Percentiles rank a stretch among this genome's conserved stretches.
Conservation (phyloP, 2,113 vertebrate genomes). For the Ploceus nigricollis region DNA sequence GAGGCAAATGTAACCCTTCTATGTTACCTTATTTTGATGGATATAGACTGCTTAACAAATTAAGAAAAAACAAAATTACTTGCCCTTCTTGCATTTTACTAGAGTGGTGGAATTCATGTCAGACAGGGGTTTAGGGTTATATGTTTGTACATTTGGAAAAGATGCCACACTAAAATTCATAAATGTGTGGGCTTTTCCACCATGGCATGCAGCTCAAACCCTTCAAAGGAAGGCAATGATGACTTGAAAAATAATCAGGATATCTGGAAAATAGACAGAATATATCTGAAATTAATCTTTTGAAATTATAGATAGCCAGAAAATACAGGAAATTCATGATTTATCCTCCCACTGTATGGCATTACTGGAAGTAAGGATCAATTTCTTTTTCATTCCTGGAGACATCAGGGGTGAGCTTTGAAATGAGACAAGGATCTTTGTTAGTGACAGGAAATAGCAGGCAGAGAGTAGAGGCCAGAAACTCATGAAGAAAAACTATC, state of each 20-base stretch:
- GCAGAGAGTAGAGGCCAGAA: not conserved
- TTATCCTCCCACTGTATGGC: not conserved
- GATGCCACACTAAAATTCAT: not conserved
- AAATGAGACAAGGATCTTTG: not conserved
- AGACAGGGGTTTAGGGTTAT: not conserved
- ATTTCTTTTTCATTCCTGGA: not conserved
- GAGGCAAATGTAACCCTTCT: not conserved
- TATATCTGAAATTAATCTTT: not conserved
- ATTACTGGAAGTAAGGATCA: not conserved
- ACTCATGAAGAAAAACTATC: not conserved
- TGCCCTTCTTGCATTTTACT: not conserved
- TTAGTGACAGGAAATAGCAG: not conserved
- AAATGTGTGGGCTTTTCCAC: not conserved
- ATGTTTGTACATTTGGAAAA: not conserved
- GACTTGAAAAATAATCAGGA: not conserved
- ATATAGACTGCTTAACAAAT: not conserved
- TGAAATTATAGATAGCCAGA: not conserved
- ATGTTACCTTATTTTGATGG: not conserved
- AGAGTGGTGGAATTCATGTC: not conserved
- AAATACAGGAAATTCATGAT: not conserved
- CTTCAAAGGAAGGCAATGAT: not conserved
- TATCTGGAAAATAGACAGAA: not conserved
- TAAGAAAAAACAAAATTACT: not conserved
- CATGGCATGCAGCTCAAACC: not conserved
- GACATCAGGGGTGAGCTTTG: not conserved